Percentiles rank a stretch among this genome's conserved stretches.
Evolutionary conservation across 37 sponge, comb jelly and placozoan genomes (phyloP).

Genomic region (Cliona cf. orientalis): DNA sequence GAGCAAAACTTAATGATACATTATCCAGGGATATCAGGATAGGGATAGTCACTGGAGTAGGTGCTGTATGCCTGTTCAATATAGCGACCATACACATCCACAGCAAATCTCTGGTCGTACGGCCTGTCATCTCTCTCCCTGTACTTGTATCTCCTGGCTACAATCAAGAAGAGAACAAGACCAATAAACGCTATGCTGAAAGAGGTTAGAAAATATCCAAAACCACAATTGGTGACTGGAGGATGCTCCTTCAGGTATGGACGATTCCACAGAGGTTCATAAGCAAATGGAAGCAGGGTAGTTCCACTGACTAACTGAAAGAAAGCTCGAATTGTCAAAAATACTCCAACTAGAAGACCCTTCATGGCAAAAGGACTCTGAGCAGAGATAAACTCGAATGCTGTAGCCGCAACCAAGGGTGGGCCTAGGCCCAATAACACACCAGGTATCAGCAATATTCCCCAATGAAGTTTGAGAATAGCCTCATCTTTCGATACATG

Average conservation of each 20-base stretch:
- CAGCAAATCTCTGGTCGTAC: neutral
- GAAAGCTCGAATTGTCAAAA: neutral
- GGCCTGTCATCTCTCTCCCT: neutral
- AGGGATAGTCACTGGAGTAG: too few relatives aligned
- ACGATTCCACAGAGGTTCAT: neutral
- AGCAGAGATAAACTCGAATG: neutral
- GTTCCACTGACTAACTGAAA: neutral
- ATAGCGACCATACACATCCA: neutral
- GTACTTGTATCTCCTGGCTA: slow-evolving; percentile 2
- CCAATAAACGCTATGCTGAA: neutral
- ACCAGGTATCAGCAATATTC: neutral
- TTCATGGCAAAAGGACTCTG: slow-evolving; percentile 4
- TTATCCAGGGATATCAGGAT: too few relatives aligned
- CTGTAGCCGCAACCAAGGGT: neutral
- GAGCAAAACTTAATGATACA: too few relatives aligned
- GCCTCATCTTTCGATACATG: neutral
- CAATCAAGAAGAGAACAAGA: neutral
- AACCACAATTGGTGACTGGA: neutral
- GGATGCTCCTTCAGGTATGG: neutral
- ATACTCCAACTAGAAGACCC: neutral
- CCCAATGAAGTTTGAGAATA: neutral
- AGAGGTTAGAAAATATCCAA: neutral
- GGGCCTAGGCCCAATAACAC: neutral
- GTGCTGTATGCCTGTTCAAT: too few relatives aligned
- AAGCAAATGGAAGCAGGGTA: neutral